Base-by-base conservation (phyloP, 2,888 invertebrate genomes). In the Drosophila buzzatii region DNA sequence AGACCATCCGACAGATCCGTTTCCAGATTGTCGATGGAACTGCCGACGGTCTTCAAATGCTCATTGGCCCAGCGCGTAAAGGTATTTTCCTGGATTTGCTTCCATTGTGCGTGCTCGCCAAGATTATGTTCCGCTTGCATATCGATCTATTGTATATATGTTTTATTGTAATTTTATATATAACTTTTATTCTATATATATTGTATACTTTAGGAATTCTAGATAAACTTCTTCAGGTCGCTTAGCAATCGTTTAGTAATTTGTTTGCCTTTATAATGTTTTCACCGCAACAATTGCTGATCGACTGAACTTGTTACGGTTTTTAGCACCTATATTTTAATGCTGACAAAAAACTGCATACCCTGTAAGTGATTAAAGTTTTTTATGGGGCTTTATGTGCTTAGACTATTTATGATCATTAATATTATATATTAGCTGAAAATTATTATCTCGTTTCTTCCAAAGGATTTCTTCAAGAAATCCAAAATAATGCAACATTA, bases 51-150 rank as follows among this genome's bases (percentile, higher is more conserved):
- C 93, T 97, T 97, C 76, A 98, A 94, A 92, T 97, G 97, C 92
- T 98, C 97, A 94, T 98, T 98, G 61, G 97, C 97, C 98, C 98
- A 98, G 91, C 98, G 95, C 68, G 98, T 97, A 93, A 98, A 98
- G 70, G 98, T 98, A 92, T 98, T 98, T 93, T 98, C 97, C 94
- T 98, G 98, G 85, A 98, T 98, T 90, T 96, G 95, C 94, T 98
- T 98, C 98, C 98, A 98, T 93, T 96, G 96, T 80, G 98, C 97
- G 94, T 98, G 97, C 92, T 97, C 97, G 84, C 96, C 97, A 91
- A 97, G 94, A 93, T 97, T 97, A 91, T 97, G 95, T 94, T 97
- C 96, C 82, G 95, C 95, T 93, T 96, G 95, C 93, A 95, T 96
- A 94, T 95, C 23, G 14, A 20, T 20, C 1, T 20, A 14, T 33